Percentiles rank a stretch among this genome's conserved stretches.
phyloP scores from a whole-genome alignment of 2,888 invertebrate genomes.

The Entomobrya proxima region DNA sequence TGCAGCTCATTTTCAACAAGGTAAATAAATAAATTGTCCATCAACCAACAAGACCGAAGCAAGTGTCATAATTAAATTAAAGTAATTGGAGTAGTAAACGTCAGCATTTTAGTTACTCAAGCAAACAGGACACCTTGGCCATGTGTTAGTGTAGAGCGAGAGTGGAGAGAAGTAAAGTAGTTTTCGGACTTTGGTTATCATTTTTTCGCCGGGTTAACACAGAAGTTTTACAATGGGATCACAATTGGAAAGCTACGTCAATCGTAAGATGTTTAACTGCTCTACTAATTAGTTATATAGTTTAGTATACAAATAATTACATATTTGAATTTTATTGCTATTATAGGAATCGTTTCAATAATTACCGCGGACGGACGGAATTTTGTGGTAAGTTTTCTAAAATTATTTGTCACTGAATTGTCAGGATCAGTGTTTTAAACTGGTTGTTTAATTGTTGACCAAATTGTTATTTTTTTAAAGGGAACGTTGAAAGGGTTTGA shows the following conservation, averaged over 20 bases:
- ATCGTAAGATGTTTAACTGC: slow-evolving; percentile 81
- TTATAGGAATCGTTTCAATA: slow-evolving; percentile 89
- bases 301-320: slow-evolving; percentile 1
- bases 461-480: slow-evolving; percentile 77
- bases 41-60: too few species aligned
- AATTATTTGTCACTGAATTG: background rate
- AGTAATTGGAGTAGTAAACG: too few species aligned
- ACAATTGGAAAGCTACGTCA: slow-evolving; percentile 90
- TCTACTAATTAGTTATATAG: background rate
- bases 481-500: slow-evolving; percentile 99
- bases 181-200: background rate
- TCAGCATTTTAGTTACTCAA: too few species aligned
- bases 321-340: slow-evolving; percentile 49
- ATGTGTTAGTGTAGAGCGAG: too few species aligned
- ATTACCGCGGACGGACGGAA: slow-evolving; percentile 97
- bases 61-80: too few species aligned
- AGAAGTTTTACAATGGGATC: slow-evolving; percentile 83
- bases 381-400: slow-evolving; percentile 89
- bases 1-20: background rate
- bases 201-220: too few species aligned
- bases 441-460: background rate
- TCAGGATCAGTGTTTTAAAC: background rate
- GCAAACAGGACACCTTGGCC: too few species aligned
- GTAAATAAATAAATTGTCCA: background rate
- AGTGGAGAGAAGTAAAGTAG: background rate